These are phyloP conservation scores for Probosciger aterrimus DNA, from an alignment of 2,113 vertebrate species.

Conservation along the genomic window DNA sequence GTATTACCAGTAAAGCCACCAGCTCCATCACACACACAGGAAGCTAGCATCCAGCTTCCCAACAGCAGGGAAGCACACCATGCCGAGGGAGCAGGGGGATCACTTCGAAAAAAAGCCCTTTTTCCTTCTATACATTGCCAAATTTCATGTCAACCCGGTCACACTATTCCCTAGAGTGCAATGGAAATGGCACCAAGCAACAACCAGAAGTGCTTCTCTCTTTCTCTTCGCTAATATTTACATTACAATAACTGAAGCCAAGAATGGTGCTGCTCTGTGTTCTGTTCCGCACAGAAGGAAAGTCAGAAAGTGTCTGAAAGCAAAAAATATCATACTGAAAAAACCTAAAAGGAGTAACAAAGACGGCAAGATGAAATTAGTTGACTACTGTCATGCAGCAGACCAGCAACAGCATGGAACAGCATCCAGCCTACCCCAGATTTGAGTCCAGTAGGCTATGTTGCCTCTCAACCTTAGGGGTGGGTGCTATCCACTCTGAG, in stretches of 20 bases:
- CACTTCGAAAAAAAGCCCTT: neutral
- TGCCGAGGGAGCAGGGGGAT: neutral
- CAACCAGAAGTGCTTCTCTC: neutral
- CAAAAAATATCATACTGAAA: neutral
- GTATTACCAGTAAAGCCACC: conserved; percentile 12
- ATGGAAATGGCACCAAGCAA: neutral
- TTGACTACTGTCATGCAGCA: neutral
- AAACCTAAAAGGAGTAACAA: neutral
- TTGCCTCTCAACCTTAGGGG: neutral
- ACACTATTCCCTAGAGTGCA: neutral
- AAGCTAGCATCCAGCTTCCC: neutral
- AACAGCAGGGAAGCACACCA: neutral
- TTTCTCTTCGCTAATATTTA: neutral
- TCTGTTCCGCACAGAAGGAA: neutral
- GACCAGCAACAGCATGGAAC: neutral
- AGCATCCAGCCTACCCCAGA: neutral
- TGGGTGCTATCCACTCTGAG: accelerated
- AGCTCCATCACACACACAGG: neutral
- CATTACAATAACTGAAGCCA: neutral
- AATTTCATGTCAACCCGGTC: neutral
- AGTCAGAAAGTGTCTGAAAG: neutral
- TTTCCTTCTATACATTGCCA: neutral
- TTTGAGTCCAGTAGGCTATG: neutral
- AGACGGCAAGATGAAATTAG: neutral
- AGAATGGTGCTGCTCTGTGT: neutral